Percentiles rank a stretch among this genome's conserved stretches.
phyloP scores from a whole-genome alignment of 2,113 vertebrate genomes.

The Polypterus bichir region DNA sequence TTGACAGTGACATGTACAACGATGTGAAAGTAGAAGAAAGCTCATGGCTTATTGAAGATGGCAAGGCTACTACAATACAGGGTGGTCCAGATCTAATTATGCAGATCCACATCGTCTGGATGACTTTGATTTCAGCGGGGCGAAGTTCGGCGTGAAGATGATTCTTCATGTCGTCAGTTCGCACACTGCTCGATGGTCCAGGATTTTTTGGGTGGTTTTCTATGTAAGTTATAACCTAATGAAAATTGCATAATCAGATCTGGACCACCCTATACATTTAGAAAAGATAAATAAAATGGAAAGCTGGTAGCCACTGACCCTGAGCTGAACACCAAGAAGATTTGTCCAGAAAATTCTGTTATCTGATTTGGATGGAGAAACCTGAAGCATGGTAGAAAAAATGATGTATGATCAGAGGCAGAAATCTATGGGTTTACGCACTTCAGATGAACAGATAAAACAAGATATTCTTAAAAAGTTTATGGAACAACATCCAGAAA shows the following conservation, averaged over 20 bases:
- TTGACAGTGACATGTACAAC: conserved; percentile 68
- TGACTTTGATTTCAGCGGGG: too few species aligned
- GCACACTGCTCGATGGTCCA: too few species aligned
- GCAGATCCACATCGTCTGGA: too few species aligned
- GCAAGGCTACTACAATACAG: conserved; percentile 74
- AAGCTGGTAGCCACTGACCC: conserved; percentile 72
- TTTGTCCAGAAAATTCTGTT: conserved; percentile 94
- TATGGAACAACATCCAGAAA: conserved; percentile 72
- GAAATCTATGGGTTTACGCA: conserved; percentile 95
- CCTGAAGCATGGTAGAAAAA: conserved; percentile 96
- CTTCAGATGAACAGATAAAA: conserved; percentile 96
- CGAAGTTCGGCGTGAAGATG: too few species aligned
- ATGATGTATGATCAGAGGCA: conserved; percentile 98
- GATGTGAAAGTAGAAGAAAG: conserved; percentile 96
- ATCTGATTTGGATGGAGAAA: conserved; percentile 93
- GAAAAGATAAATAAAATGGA: conserved; percentile 95
- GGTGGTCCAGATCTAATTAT: too few species aligned
- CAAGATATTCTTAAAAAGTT: conserved; percentile 95
- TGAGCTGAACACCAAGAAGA: conserved; percentile 95
- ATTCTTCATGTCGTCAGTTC: too few species aligned
- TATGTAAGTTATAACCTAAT: too few species aligned
- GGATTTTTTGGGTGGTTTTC: too few species aligned
- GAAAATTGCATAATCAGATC: too few species aligned
- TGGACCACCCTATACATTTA: too few species aligned
- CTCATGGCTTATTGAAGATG: conserved; percentile 91